Evolutionary conservation across 2,888 invertebrate genomes (phyloP), one percentile per base, ranked within the genome.

Genomic region (Agrochola circellaris): DNA sequence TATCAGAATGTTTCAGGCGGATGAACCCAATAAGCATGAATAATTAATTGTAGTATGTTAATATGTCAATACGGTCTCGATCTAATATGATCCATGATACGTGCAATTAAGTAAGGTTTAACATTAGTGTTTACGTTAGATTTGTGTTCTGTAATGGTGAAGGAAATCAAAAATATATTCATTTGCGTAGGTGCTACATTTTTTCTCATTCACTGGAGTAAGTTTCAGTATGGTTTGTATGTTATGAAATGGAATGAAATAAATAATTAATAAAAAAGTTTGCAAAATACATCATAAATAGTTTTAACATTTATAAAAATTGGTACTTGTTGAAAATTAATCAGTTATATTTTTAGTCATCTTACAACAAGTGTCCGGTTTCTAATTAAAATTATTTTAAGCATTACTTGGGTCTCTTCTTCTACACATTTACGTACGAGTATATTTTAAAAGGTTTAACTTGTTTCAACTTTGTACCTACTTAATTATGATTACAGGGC

Each of bases 41-140:
- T 92, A 91, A 91, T 92, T 91, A 91, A 92, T 89, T 84, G 85
- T 89, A 84, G 88, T 89, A 91, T 90, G 90, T 89, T 89, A 89
- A 90, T 89, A 87, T 80, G 87, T 88, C 89, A 87, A 89, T 90
- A 88, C 73, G 80, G 83, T 67, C 81, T 66, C 72, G 83, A 86
- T 86, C 84, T 89, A 87, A 85, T 87, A 79, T 76, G 77, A 76
- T 76, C 65, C 66, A 54, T 78, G 83, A 84, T 71, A 83, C 54
- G 66, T 79, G 61, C 68, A 68, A 72, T 88, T 78, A 80, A 80
- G 61, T 75, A 66, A 70, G 65, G 73, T 67, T 76, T 65, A 73
- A 65, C 5, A 69, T 69, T 60, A 62, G 54, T 77, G 76, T 64
- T 67, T 72, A 66, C 11, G 23, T 48, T 54, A n/a, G 17, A 72